Evolutionary conservation across 2,888 invertebrate genomes (phyloP).

Genomic region (Drosophila heteroneura): DNA sequence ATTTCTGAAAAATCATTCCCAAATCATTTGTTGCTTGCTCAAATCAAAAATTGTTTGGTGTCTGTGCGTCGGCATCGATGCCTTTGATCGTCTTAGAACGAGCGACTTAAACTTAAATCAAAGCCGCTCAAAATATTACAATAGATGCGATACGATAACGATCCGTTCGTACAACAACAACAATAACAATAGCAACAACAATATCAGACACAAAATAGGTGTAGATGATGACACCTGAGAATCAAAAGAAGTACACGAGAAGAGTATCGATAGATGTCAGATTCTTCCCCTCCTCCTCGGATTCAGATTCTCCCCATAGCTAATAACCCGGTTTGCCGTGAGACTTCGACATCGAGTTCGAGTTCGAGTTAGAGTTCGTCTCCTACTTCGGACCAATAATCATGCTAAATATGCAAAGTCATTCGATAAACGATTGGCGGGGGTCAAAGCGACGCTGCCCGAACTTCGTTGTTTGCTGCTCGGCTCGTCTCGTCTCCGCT

Average conservation of each 20-base stretch:
- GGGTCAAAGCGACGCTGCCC: slow-evolving; percentile 66
- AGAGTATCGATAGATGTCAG: slow-evolving; percentile 5
- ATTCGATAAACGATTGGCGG: slow-evolving; percentile 81
- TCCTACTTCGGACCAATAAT: slow-evolving; percentile 72
- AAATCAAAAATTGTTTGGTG: slow-evolving; percentile 68
- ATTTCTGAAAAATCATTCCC: slow-evolving; percentile 83
- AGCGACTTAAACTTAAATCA: slow-evolving; percentile 80
- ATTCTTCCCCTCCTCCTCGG: slow-evolving; percentile 25
- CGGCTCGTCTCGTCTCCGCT: not conserved
- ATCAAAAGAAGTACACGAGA: slow-evolving; percentile 58
- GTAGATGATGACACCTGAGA: slow-evolving; percentile 84
- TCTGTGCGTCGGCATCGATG: slow-evolving; percentile 64
- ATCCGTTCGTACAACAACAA: slow-evolving; percentile 59
- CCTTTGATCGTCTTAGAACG: slow-evolving; percentile 81
- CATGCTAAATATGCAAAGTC: slow-evolving; percentile 83
- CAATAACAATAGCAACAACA: slow-evolving; percentile 12
- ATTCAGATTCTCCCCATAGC: slow-evolving; percentile 31
- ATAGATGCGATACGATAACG: slow-evolving; percentile 78
- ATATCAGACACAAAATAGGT: slow-evolving; percentile 63
- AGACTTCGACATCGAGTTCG: slow-evolving; percentile 44
- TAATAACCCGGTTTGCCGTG: slow-evolving; percentile 74
- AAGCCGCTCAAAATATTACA: slow-evolving; percentile 77
- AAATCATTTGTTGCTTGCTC: slow-evolving; percentile 82
- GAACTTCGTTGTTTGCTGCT: slow-evolving; percentile 11
- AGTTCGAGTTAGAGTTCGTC: slow-evolving; percentile 14